These are phyloP conservation scores for Lepisosteus oculatus DNA, from an alignment of 2,113 vertebrate species.

Conservation along the genomic window DNA sequence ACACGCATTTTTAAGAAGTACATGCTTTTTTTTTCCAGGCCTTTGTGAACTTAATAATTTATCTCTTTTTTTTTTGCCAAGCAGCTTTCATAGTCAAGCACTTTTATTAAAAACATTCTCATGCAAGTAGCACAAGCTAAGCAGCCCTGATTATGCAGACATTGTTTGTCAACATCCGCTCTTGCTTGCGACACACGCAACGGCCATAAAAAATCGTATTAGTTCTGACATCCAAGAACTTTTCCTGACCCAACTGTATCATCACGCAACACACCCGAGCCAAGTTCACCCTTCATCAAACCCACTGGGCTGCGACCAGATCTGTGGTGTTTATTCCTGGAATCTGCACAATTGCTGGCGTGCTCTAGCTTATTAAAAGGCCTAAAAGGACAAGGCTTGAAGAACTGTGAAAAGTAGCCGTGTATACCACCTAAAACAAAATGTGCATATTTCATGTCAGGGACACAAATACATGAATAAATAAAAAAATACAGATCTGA, in stretches of 20 bases:
- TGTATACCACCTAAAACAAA: too few relatives aligned
- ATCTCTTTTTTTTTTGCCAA: too few relatives aligned
- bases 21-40: too few relatives aligned
- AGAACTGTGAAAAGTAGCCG: constrained; percentile 9
- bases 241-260: constrained; percentile 42
- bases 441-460: neutral
- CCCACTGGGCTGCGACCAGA: constrained; percentile 9
- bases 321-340: constrained; percentile 39
- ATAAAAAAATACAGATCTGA: neutral
- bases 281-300: neutral
- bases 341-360: constrained; percentile 45
- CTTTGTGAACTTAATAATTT: too few relatives aligned
- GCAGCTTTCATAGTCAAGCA: constrained; percentile 25
- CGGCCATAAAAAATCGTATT: constrained; percentile 41
- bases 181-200: constrained; percentile 45
- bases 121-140: constrained; percentile 33
- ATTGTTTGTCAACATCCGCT: constrained; percentile 51
- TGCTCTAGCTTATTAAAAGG: constrained; percentile 34
- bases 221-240: constrained; percentile 51
- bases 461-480: neutral
- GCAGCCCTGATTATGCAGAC: constrained; percentile 43
- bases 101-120: constrained; percentile 31
- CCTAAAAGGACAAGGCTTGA: constrained; percentile 17
- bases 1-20: too few relatives aligned
- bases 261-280: constrained; percentile 6